Evolutionary conservation across 2,113 vertebrate genomes (phyloP).

Genomic region (Myocastor coypus): DNA sequence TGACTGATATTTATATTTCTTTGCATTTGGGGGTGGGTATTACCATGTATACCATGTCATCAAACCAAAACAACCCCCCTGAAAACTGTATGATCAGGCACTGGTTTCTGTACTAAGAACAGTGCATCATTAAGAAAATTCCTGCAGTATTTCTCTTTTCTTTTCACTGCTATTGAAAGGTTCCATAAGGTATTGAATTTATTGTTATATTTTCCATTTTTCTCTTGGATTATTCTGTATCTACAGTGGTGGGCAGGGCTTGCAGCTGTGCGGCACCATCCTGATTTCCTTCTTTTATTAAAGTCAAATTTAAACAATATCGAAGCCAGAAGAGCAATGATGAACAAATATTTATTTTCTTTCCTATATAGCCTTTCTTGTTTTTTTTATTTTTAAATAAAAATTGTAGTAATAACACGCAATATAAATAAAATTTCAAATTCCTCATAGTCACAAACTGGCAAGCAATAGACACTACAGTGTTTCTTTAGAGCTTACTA

Average conservation of each 20-base stretch:
- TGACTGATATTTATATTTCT: neutral
- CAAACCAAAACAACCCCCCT: neutral
- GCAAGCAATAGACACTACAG: slow-evolving; percentile 44
- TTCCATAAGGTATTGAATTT: neutral
- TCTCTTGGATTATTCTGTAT: neutral
- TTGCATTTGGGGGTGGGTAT: neutral
- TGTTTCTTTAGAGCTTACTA: slow-evolving; percentile 42
- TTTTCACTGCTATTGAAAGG: neutral
- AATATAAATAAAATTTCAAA: slow-evolving; percentile 53
- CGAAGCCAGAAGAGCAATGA: neutral
- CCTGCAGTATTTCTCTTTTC: neutral
- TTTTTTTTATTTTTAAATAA: slow-evolving; percentile 37
- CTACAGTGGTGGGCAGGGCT: neutral
- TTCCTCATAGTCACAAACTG: slow-evolving; percentile 57
- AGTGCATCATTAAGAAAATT: neutral
- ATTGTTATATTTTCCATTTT: neutral
- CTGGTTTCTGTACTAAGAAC: neutral
- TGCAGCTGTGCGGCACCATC: neutral
- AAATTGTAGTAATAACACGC: slow-evolving; percentile 3
- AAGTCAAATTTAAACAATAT: neutral
- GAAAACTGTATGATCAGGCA: neutral
- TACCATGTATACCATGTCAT: neutral
- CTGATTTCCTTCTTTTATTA: neutral
- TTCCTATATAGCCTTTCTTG: neutral
- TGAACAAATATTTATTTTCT: neutral